These are phyloP conservation scores for Martes flavigula DNA, from an alignment of 2,797 vertebrate genomes.

Conservation along the genomic window DNA sequence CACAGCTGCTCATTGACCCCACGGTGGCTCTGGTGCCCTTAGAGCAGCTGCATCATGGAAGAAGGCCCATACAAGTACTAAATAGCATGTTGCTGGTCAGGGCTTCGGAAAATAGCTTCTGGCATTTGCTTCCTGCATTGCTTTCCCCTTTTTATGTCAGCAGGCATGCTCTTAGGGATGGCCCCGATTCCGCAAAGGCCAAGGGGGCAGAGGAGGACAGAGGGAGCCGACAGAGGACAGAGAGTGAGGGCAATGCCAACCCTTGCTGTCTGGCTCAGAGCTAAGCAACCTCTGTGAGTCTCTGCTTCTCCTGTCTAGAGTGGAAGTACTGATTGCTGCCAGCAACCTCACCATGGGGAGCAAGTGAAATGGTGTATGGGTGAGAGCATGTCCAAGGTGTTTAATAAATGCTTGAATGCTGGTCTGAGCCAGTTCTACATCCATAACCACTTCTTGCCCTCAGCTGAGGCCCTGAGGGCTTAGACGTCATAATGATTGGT, in stretches of 20 bases:
- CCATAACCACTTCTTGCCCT: background rate
- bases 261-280: background rate
- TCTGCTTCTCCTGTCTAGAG: background rate
- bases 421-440: background rate
- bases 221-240: background rate
- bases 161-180: background rate
- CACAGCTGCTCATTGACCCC: background rate
- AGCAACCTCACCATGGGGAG: background rate
- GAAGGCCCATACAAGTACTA: accelerated
- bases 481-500: accelerated
- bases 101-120: background rate
- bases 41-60: accelerated
- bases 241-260: background rate
- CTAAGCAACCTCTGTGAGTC: background rate
- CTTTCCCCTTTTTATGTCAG: background rate
- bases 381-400: background rate
- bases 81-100: background rate
- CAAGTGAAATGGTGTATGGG: background rate
- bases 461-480: background rate
- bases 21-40: background rate
- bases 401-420: background rate
- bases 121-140: background rate
- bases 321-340: accelerated
- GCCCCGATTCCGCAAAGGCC: background rate
- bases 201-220: background rate